Percentiles rank a stretch among this genome's conserved stretches.
These are phyloP conservation scores for Syndactyla subalaris DNA, from an alignment of 2,797 vertebrate species.

Conservation along the genomic window DNA sequence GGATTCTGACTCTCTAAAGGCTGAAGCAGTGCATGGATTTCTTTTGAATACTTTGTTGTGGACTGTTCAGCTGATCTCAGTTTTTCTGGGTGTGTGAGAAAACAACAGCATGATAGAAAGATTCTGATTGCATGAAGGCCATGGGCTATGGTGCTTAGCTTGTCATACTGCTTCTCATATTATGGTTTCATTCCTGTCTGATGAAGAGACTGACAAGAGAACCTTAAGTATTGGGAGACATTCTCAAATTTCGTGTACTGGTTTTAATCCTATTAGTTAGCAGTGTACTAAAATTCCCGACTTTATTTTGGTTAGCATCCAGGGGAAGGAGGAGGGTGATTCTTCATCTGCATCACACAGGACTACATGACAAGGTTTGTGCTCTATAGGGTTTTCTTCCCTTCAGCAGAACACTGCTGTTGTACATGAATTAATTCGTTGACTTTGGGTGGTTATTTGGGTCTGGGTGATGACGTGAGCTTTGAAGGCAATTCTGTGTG, in stretches of 20 bases:
- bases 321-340: not conserved
- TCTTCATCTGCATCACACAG: not conserved
- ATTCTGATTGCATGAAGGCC: not conserved
- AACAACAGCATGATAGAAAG: not conserved
- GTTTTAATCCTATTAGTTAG: constrained; percentile 29
- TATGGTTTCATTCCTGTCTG: not conserved
- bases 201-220: constrained; percentile 10
- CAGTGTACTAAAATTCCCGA: not conserved
- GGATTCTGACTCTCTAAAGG: not conserved
- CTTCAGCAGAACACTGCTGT: not conserved
- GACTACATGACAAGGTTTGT: not conserved
- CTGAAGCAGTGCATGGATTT: not conserved
- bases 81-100: not conserved
- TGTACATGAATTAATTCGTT: not conserved
- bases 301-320: constrained; percentile 9
- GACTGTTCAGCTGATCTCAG: not conserved
- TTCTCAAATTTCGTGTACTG: constrained; percentile 13
- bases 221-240: not conserved
- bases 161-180: not conserved
- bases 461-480: not conserved
- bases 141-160: not conserved
- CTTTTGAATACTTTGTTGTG: not conserved
- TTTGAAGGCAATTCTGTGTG: not conserved
- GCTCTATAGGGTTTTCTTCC: not conserved
- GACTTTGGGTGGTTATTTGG: not conserved